phyloP scores from a whole-genome alignment of 2,797 vertebrate genomes.

The Psittacula echo region DNA sequence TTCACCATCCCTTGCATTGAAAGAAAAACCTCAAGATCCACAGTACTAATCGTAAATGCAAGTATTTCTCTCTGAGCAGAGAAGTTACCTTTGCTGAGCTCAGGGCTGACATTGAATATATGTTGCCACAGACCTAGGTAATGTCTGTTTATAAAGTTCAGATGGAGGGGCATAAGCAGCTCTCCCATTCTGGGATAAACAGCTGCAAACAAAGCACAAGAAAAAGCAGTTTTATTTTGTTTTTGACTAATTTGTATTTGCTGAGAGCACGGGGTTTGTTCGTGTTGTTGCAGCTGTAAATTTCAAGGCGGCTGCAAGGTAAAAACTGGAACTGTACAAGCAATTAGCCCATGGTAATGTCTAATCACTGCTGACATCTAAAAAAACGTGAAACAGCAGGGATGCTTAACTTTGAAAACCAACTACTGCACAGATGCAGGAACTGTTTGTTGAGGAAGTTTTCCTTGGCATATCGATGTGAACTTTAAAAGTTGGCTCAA shows the following conservation, averaged over 20 bases:
- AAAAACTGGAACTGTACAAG: slow-evolving; percentile 32
- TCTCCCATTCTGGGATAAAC: slow-evolving; percentile 26
- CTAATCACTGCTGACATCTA: slow-evolving; percentile 57
- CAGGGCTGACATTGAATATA: background rate
- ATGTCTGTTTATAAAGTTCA: slow-evolving; percentile 24
- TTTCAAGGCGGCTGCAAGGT: slow-evolving; percentile 41
- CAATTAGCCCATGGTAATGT: slow-evolving; percentile 51
- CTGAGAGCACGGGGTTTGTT: slow-evolving; percentile 19
- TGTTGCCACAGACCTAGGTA: background rate
- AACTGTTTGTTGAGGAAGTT: slow-evolving; percentile 37
- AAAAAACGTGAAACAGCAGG: slow-evolving; percentile 13
- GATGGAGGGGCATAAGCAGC: background rate
- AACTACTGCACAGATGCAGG: slow-evolving; percentile 53
- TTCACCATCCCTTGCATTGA: background rate
- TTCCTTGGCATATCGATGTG: background rate
- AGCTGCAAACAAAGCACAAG: slow-evolving; percentile 38
- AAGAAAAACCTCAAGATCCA: background rate
- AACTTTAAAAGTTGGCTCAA: background rate
- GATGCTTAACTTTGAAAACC: slow-evolving; percentile 55
- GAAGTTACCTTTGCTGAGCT: background rate
- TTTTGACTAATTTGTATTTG: slow-evolving; percentile 48
- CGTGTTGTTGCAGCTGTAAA: slow-evolving; percentile 64
- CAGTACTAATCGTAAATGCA: background rate
- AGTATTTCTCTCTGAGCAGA: background rate
- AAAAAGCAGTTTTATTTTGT: slow-evolving; percentile 32